These are phyloP conservation scores for Anarsia innoxiella DNA, from an alignment of 2,888 invertebrate genomes.

Conservation along the genomic window DNA sequence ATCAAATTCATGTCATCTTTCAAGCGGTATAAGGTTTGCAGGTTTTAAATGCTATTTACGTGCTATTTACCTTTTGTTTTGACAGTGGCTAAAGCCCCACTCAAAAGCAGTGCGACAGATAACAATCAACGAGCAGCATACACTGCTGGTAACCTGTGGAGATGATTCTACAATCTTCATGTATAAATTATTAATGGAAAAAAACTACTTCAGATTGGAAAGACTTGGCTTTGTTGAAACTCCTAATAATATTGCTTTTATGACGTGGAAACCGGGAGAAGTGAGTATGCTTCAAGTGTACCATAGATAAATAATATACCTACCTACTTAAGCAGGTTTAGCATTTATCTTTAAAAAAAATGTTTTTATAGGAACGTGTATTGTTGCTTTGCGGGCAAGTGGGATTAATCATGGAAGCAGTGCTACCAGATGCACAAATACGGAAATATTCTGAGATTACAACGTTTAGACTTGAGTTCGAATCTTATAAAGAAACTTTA, in stretches of 20 bases:
- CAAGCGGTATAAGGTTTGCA: no score
- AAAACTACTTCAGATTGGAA: conserved; percentile 61
- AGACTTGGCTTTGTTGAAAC: conserved; percentile 82
- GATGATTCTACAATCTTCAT: conserved; percentile 82
- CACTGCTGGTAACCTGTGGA: conserved; percentile 79
- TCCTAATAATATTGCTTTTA: conserved; percentile 76
- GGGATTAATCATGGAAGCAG: conserved; percentile 58
- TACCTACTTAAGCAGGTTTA: no score
- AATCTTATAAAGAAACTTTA: conserved; percentile 46
- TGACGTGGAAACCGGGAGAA: conserved; percentile 79
- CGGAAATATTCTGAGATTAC: conserved; percentile 49
- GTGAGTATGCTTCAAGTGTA: conserved; percentile 41
- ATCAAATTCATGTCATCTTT: no score
- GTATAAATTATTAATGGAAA: conserved; percentile 56
- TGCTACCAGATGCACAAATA: conserved; percentile 38
- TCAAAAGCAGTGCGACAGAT: conserved; percentile 77
- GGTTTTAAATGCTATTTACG: no score
- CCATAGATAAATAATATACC: no score
- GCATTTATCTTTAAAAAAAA: no score
- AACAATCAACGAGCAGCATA: conserved; percentile 73
- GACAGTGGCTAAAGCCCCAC: conserved; percentile 80
- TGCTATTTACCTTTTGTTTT: conserved; percentile 12
- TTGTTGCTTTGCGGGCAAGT: conserved; percentile 57
- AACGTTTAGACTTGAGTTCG: conserved; percentile 56
- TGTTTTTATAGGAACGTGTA: conserved; percentile 43